Evolutionary conservation across 2,797 vertebrate species (phyloP), one percentile per base, ranked within the genome.

Genomic region (Salarias fasciatus): DNA sequence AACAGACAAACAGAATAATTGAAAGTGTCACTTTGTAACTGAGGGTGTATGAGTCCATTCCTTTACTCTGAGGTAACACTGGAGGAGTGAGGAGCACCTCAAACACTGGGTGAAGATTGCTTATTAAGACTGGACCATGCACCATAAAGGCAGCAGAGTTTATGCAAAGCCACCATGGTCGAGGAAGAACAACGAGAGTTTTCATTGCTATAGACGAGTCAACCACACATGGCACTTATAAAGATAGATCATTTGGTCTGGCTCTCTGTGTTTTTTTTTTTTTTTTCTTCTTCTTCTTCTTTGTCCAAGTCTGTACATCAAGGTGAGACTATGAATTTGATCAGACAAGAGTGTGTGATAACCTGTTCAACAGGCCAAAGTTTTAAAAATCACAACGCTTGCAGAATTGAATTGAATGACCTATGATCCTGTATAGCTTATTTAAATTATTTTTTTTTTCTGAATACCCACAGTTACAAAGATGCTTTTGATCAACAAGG

Each of bases 41-140:
- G 91, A 92, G 90, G 90, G 92, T 86, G 86, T 80, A 79, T 81
- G 82, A 83, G 90, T 92, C 86, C 86, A 82, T 90, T 88, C 84
- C 88, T 87, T 91, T 88, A 88, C 82, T 86, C 85, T 92, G 92
- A 92, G 91, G 92, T 93, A 92, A 90, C 88, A 82, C 77, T 84
- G 82, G 84, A 48, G 69, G 81, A 73, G 72, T 62, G 66, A 6
- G 77, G 79, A 86, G 84, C 80, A 88, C 86, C 89, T 92, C 88
- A 83, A 86, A 85, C 80, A 84, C 69, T 72, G 82, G 79, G 69
- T 76, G 86, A 82, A 88, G 83, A 87, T 85, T 86, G 89, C 84
- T 87, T 65, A 62, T 83, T 76, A 77, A 85, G 80, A 87, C 73
- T 55, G 65, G 74, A 82, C 57, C 66, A 80, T 75, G 75, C 86